A percentile compares a stretch with the other conserved stretches of the same genome.
Conservation (phyloP, 2,888 invertebrate genomes). For the Drosophila yooni region DNA sequence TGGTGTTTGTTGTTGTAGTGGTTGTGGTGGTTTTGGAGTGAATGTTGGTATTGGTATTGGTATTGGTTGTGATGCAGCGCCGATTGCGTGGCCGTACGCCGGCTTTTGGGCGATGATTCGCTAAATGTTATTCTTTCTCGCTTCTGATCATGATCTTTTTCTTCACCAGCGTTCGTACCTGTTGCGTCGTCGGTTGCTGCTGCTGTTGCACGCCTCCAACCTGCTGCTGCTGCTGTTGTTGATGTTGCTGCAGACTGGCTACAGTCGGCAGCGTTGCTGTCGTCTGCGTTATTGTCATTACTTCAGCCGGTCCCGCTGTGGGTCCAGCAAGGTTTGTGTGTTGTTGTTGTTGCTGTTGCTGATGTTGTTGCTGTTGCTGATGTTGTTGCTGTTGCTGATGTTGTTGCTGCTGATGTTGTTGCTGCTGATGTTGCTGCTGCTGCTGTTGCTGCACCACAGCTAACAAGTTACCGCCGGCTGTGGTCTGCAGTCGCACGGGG, state of each 20-base stretch:
- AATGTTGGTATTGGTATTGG: slow-evolving; percentile 24
- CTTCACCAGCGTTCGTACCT: slow-evolving; percentile 85
- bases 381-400: slow-evolving; percentile 19
- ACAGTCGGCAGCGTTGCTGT: slow-evolving; percentile 60
- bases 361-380: slow-evolving; percentile 35
- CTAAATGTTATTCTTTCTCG: slow-evolving; percentile 83
- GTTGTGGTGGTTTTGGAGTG: slow-evolving; percentile 33
- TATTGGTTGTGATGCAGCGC: slow-evolving; percentile 57
- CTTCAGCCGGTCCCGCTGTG: slow-evolving; percentile 75
- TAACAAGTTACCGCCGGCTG: slow-evolving; percentile 86
- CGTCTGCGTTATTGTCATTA: slow-evolving; percentile 82
- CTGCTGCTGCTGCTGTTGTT: slow-evolving; percentile 53
- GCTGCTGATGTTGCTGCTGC: slow-evolving; percentile 63
- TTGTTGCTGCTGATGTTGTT: not conserved
- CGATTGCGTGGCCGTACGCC: slow-evolving; percentile 58
- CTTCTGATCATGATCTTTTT: slow-evolving; percentile 85
- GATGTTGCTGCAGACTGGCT: slow-evolving; percentile 69
- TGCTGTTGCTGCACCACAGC: slow-evolving; percentile 87
- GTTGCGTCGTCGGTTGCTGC: slow-evolving; percentile 82
- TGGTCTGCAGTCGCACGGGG: slow-evolving; percentile 87
- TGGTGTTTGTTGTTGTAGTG: slow-evolving; percentile 39
- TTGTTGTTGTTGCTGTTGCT: slow-evolving; percentile 38
- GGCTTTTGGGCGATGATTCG: slow-evolving; percentile 52
- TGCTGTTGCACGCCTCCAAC: slow-evolving; percentile 32
- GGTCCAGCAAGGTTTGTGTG: slow-evolving; percentile 61